These are phyloP conservation scores for Leucopsar rothschildi DNA, from an alignment of 2,113 vertebrate genomes.

Conservation along the genomic window DNA sequence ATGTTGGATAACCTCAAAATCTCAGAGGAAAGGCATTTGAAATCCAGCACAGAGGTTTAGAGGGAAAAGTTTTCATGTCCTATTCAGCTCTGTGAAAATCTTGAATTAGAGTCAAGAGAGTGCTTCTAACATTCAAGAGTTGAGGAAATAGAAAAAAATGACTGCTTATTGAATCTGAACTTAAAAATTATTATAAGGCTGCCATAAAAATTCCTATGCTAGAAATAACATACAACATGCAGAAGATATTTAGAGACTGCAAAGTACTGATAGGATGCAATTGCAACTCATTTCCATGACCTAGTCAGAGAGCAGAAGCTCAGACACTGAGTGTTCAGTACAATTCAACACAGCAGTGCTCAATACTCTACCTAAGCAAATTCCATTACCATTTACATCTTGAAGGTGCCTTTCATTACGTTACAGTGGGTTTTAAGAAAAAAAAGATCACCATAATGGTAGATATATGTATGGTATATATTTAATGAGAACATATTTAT, in stretches of 20 bases:
- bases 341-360: not conserved
- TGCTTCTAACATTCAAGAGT: not conserved
- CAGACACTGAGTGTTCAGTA: not conserved
- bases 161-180: not conserved
- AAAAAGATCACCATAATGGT: not conserved
- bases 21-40: conserved; percentile 16
- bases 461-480: not conserved
- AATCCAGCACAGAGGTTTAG: not conserved
- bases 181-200: not conserved
- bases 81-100: not conserved
- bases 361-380: not conserved
- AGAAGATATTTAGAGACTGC: not conserved
- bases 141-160: not conserved
- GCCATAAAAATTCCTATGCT: not conserved
- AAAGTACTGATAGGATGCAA: not conserved
- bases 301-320: not conserved
- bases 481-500: not conserved
- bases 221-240: not conserved
- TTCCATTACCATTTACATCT: not conserved
- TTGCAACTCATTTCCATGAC: not conserved
- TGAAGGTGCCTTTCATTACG: not conserved
- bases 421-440: not conserved
- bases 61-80: not conserved
- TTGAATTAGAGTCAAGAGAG: not conserved
- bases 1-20: not conserved